Percentiles rank a stretch among this genome's conserved stretches.
Evolutionary conservation across 1,140 invertebrate species (phyloP).

Genomic region (Bombyx mori): DNA sequence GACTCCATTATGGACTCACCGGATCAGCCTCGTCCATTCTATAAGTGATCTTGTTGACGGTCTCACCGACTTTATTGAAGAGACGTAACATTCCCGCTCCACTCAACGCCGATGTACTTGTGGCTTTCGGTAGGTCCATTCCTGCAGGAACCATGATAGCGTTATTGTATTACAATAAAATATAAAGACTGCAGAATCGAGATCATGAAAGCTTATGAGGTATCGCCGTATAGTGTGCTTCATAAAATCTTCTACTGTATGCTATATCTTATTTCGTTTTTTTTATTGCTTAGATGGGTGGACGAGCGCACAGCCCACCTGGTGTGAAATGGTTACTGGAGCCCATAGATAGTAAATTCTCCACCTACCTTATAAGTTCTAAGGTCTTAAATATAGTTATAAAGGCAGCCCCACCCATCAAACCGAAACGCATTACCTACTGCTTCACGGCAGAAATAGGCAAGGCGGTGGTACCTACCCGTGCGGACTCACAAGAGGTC

Average conservation of each 20-base stretch:
- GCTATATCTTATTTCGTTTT: background rate
- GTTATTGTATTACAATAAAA: background rate
- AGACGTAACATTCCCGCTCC: slow-evolving; percentile 95
- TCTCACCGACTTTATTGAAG: slow-evolving; percentile 97
- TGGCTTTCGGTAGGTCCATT: slow-evolving; percentile 94
- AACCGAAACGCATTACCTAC: too few relatives aligned
- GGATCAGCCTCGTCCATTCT: slow-evolving; percentile 99
- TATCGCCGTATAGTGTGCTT: background rate
- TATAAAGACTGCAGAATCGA: slow-evolving; percentile 8
- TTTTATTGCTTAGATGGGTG: too few relatives aligned
- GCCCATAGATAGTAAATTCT: background rate
- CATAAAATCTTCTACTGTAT: background rate
- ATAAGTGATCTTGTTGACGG: slow-evolving; percentile 98
- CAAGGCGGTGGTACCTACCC: too few relatives aligned
- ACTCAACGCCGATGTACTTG: slow-evolving; percentile 95
- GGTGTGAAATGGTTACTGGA: background rate
- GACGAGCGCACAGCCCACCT: too few relatives aligned
- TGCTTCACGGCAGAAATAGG: too few relatives aligned
- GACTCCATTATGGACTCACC: slow-evolving; percentile 73
- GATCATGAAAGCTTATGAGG: too few relatives aligned
- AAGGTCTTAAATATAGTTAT: too few relatives aligned
- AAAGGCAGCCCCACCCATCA: too few relatives aligned
- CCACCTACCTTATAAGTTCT: too few relatives aligned
- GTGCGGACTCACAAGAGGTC: too few relatives aligned
- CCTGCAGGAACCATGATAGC: slow-evolving; percentile 68